These are phyloP conservation scores for Megalops cyprinoides DNA, from an alignment of 2,797 vertebrate species.

Conservation along the genomic window DNA sequence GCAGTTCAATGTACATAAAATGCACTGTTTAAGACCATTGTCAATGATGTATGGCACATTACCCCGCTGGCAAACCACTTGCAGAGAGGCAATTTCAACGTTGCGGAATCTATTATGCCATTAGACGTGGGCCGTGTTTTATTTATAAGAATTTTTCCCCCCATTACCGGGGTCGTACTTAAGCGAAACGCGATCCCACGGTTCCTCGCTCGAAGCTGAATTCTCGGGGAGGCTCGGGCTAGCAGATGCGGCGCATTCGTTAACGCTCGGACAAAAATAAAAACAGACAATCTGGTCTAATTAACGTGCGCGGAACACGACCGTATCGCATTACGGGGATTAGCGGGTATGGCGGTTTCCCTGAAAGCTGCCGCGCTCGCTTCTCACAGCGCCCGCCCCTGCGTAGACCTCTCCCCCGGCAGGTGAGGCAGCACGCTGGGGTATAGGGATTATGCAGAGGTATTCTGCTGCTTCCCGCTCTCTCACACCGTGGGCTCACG, in stretches of 20 bases:
- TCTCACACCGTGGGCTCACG: background rate
- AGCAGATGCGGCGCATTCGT: slow-evolving; percentile 5
- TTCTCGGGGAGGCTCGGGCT: background rate
- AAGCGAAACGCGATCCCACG: background rate
- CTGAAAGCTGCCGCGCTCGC: background rate
- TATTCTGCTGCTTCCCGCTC: background rate
- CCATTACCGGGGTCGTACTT: slow-evolving; percentile 5
- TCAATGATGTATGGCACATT: slow-evolving; percentile 59
- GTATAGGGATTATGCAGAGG: background rate
- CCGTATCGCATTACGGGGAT: slow-evolving; percentile 15
- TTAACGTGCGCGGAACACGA: background rate
- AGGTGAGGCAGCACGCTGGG: background rate
- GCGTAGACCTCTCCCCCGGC: background rate
- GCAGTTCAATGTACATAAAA: slow-evolving; percentile 56
- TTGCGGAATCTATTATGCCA: slow-evolving; percentile 43
- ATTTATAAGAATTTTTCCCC: slow-evolving; percentile 15
- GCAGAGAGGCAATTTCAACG: slow-evolving; percentile 38
- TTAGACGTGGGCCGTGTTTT: slow-evolving; percentile 33
- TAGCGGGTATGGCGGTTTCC: slow-evolving; percentile 1
- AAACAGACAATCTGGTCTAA: background rate
- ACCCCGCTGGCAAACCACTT: slow-evolving; percentile 52
- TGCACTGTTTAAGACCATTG: slow-evolving; percentile 55
- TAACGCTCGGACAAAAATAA: slow-evolving; percentile 10
- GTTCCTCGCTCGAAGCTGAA: background rate
- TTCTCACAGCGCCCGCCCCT: too few species aligned